Evolutionary conservation across 2,113 vertebrate genomes (phyloP).

Genomic region (Bufo gargarizans): DNA sequence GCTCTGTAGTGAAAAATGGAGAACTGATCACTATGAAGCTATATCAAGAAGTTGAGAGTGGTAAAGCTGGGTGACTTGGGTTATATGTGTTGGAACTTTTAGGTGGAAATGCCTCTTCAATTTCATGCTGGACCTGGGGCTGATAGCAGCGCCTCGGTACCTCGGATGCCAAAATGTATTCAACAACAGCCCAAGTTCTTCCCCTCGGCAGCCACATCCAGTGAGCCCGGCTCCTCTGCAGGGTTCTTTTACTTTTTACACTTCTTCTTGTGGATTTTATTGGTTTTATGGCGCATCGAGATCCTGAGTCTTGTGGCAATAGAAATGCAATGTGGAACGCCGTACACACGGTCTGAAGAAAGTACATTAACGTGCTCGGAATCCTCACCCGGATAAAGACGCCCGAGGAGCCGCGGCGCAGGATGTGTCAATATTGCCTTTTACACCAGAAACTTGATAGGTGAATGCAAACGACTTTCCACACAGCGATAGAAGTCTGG

Average conservation of each 20-base stretch:
- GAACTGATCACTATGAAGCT: too few species aligned
- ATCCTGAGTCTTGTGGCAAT: not conserved
- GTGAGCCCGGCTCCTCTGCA: too few species aligned
- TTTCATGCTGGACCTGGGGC: too few species aligned
- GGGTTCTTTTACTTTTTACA: not conserved
- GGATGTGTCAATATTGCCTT: slow-evolving; percentile 40
- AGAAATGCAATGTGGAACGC: not conserved
- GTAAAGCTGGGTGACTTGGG: too few species aligned
- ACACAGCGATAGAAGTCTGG: not conserved
- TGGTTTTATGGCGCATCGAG: not conserved
- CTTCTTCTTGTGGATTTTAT: not conserved
- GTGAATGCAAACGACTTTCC: slow-evolving; percentile 23
- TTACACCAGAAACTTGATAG: slow-evolving; percentile 30
- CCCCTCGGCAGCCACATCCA: too few species aligned
- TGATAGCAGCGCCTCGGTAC: too few species aligned
- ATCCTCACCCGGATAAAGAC: not conserved
- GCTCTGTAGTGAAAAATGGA: too few species aligned
- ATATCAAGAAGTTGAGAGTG: too few species aligned
- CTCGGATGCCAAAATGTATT: too few species aligned
- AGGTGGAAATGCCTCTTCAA: too few species aligned
- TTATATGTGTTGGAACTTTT: too few species aligned
- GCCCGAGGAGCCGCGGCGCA: not conserved
- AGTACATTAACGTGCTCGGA: slow-evolving; percentile 14
- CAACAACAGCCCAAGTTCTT: too few species aligned
- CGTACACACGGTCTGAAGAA: not conserved